Conservation (phyloP, 2,888 invertebrate species). For the Drosophila suboccidentalis region DNA sequence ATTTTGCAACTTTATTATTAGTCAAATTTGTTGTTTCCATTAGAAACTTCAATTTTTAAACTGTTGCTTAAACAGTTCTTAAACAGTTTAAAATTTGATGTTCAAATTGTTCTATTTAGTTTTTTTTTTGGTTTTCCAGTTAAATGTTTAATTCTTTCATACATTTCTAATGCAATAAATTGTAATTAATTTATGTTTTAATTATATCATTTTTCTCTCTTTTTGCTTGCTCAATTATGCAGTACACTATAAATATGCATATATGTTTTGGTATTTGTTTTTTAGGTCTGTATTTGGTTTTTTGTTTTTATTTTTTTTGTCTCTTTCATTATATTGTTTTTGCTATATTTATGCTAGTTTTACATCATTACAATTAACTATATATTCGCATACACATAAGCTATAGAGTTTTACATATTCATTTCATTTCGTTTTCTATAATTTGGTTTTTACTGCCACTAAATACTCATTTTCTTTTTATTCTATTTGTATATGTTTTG, state of each 20-base stretch:
- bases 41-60: constrained; percentile 44
- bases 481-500: constrained; percentile 25
- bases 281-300: constrained; percentile 12
- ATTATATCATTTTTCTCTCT: constrained; percentile 38
- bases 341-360: constrained; percentile 71
- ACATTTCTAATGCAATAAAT: constrained; percentile 71
- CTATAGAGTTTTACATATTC: constrained; percentile 57
- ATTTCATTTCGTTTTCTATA: constrained; percentile 44
- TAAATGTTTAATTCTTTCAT: constrained; percentile 45
- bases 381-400: constrained; percentile 56
- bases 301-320: constrained; percentile 18
- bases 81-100: constrained; percentile 39
- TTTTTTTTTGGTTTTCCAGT: constrained; percentile 40
- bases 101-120: constrained; percentile 46
- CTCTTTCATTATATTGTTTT: constrained; percentile 42
- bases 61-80: constrained; percentile 38
- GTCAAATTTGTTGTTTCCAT: constrained; percentile 65
- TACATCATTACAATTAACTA: constrained; percentile 74
- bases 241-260: constrained; percentile 63
- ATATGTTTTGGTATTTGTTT: constrained; percentile 39
- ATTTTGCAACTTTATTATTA: constrained; percentile 79
- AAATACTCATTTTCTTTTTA: constrained; percentile 46
- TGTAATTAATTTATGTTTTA: constrained; percentile 63
- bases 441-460: constrained; percentile 44
- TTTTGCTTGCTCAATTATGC: constrained; percentile 60